Base-by-base conservation (phyloP, 2,113 vertebrate species). In the Trinectes maculatus region DNA sequence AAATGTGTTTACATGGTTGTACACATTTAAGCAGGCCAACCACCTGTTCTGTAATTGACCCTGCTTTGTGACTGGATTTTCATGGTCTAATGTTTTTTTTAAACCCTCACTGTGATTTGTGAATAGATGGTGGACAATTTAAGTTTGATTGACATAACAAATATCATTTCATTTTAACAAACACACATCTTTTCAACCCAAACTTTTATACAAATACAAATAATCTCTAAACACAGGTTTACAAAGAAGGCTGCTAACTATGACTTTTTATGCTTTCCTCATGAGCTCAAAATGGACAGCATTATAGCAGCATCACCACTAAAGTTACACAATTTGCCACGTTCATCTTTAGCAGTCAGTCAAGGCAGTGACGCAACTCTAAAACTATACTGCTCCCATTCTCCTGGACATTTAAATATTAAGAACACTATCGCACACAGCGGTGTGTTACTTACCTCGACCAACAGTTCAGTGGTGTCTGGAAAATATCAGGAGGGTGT, bases 371-470 rank as follows among this genome's bases (percentile, higher is more conserved):
- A 3, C 40, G 3, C 8, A 16, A 47, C 5, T 8, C 8, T 16
- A 47, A 10, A 4, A 36, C 15, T 36, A 47, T 26, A n/a, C n/a
- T n/a, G n/a, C n/a, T n/a, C n/a, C n/a, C n/a, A n/a, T n/a, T n/a
- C n/a, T n/a, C n/a, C n/a, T n/a, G n/a, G n/a, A n/a, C 19, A 10
- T 15, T n/a, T n/a, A n/a, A 64, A 26, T 36, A 10, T 21, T 34
- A 2, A 21, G 26, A 33, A 5, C 0, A 4, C 1, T 25, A 5
- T 2, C 5, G 7, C 0, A 25, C 5, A 2, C 26, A 37, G 22
- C 11, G 12, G 34, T 0, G 9, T 1, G 12, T 29, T 8, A 36
- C 66, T 68, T 26, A 83, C 75, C 42, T 49, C 19, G 10, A 22
- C 48, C 8, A 0, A 10, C 24, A 0, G n/a, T 34, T 15, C 3